Conservation (phyloP, 2,113 vertebrate species). For the Gobio gobio region DNA sequence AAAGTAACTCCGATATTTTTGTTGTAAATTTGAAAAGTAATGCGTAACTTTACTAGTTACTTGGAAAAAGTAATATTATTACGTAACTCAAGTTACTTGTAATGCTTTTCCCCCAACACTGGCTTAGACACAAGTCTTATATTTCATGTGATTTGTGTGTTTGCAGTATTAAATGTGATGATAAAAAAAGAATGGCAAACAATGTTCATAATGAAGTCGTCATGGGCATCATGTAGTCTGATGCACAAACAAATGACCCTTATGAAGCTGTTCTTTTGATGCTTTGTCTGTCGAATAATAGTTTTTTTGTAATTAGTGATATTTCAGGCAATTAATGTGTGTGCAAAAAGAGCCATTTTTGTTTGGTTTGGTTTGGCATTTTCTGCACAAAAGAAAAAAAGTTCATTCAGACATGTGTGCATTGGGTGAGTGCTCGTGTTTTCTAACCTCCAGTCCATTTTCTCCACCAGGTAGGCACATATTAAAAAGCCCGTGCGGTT, state of each 20-base stretch:
- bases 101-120: too few species aligned
- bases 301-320: not conserved
- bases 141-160: not conserved
- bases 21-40: too few species aligned
- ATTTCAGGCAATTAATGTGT: not conserved
- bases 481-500: slow-evolving; percentile 98
- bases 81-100: too few species aligned
- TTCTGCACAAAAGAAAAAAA: too few species aligned
- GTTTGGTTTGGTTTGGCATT: not conserved
- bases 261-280: not conserved
- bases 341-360: not conserved
- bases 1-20: too few species aligned
- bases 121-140: not conserved
- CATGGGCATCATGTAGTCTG: too few species aligned
- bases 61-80: too few species aligned
- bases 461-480: slow-evolving; percentile 97
- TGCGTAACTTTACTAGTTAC: too few species aligned
- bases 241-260: not conserved
- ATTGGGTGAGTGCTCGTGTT: not conserved
- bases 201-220: not conserved
- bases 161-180: not conserved
- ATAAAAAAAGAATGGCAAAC: not conserved
- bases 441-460: slow-evolving; percentile 96
- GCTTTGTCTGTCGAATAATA: too few species aligned
- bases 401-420: too few species aligned